Base-by-base conservation (phyloP, 2,797 vertebrate genomes). In the Notolabrus celidotus region DNA sequence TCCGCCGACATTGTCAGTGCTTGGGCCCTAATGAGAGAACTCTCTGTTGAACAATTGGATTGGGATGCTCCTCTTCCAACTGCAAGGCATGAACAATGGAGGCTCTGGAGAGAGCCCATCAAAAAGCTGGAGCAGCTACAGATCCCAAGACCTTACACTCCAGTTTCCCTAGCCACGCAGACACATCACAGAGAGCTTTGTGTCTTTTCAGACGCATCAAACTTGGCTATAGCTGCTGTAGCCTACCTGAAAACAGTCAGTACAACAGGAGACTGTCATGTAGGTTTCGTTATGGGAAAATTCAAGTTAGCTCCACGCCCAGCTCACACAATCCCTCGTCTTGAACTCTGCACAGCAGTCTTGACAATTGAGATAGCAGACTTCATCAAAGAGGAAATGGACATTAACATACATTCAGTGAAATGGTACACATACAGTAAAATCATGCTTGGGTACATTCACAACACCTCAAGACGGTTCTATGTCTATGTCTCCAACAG, bases 401-500 rank as follows among this genome's bases (percentile, higher is more conserved):
- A 56, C 53, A 56, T 25, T 23, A 22, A 56, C 20, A 39, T 38
- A 7, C 29, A 53, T 1, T 14, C n/a, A 9, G 34, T 56, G 14
- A 17, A 16, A 39, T 39, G 41, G 20, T 41, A 23, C 22, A 39
- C 53, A 39, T 53, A 56, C 5, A 22, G 43, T 16, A 22, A 5
- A 12, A 45, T 45, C 20, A 19, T 45, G 0, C 11, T 45, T 11
- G 23, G 53, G 0, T 56, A 56, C 22, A 56, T 56, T 25, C 3
- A 39, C 14, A 56, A 56, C 34, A 39, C 36, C 0, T 23, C 34
- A 17, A 7, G 12, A 1, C 15, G 34, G 15, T 55, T 55, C 7
- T 56, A 39, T 4, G 20, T 56, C 7, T 56, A 56, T 5, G 33
- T 56, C 14, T 16, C 53, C 8, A 39, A 56, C 36, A 39, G 53